Percentiles rank a stretch among this genome's conserved stretches.
phyloP scores from a whole-genome alignment of 2,113 vertebrate species.

The Saguinus imperator region DNA sequence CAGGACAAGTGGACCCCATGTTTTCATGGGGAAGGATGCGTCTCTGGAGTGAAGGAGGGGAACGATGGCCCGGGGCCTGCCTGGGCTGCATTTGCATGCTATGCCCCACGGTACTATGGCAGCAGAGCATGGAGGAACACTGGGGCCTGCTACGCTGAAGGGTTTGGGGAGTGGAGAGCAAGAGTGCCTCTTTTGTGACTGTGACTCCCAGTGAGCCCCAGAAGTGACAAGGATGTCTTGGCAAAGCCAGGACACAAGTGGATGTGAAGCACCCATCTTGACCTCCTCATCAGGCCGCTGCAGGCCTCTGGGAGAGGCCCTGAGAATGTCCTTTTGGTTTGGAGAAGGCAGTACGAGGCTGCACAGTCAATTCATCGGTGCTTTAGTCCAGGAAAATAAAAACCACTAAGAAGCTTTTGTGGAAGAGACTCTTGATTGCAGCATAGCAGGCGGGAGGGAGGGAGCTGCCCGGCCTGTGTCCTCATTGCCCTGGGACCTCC shows the following conservation, averaged over 20 bases:
- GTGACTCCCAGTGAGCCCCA: background rate
- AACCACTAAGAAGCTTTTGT: background rate
- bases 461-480: background rate
- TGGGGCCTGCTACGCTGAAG: background rate
- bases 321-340: background rate
- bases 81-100: background rate
- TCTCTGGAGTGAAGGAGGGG: background rate
- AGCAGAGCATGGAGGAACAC: background rate
- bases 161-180: background rate
- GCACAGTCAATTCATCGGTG: background rate
- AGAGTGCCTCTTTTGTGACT: background rate
- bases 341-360: background rate
- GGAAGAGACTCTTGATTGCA: slow-evolving; percentile 29
- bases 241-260: background rate
- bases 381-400: slow-evolving; percentile 49
- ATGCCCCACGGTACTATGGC: too few relatives aligned
- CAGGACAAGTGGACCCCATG: background rate
- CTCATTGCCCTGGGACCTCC: background rate
- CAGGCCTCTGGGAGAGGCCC: background rate
- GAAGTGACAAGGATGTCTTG: background rate
- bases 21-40: background rate
- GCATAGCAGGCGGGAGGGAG: background rate
- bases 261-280: background rate
- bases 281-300: background rate
- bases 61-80: background rate